Base-by-base conservation (phyloP, 2,888 invertebrate species). In the Drosophila infuscata region DNA sequence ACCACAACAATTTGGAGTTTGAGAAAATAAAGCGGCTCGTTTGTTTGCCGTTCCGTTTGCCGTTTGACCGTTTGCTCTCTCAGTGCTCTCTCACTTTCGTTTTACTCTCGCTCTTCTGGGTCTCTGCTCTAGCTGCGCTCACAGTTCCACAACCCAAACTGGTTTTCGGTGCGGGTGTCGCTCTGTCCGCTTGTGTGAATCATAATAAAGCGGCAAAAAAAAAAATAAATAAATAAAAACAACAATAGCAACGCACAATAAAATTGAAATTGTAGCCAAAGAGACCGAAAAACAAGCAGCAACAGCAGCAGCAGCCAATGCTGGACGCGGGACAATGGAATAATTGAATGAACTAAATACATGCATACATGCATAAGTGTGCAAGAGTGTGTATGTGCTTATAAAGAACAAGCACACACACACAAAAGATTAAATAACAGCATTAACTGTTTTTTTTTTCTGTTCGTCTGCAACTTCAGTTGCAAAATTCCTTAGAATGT, bases 231-330 rank as follows among this genome's bases (percentile, higher is more conserved):
- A 35, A 36, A 46, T 35, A 59, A 57, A 52, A 67, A 58, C 72
- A 53, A 54, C 48, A 58, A 48, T 43, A 62, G 35, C 60, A 62
- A 70, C 74, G 46, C 65, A 83, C 88, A 81, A 81, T 75, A 79
- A 88, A 85, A 88, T 77, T 88, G 84, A 85, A 85, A 81, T 88
- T 83, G 84, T 88, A 83, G 87, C 84, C 75, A 70, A 78, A 70
- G 70, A 73, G 53, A 59, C 35, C 57, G 59, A 67, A 60, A 51
- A 56, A 49, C 46, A 54, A 64, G 32, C 54, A 67, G 58, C 35
- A 59, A 36, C 46, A 49, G 51, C 48, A 48, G 15, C 51, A 66
- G 51, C 35, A 52, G 20, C 46, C 20, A 35, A 51, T 58, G 58
- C 41, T 64, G 52, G 33, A 64, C 43, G 30, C 63, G 65, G 54